Conservation (phyloP, 2,797 vertebrate genomes). For the Streptopelia turtur region DNA sequence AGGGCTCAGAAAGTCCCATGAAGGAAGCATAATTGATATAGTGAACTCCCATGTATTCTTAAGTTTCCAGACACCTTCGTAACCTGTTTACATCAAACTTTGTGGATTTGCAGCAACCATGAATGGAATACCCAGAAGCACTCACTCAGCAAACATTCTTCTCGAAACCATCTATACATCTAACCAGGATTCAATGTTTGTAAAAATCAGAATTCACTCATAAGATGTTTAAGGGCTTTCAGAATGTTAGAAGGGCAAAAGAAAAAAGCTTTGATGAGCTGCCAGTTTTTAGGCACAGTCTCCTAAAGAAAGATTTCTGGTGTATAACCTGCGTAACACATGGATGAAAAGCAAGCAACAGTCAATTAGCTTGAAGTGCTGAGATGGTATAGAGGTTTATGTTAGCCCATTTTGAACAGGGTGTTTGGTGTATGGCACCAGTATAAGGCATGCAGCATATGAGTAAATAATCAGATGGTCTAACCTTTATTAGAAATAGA, state of each 20-base stretch:
- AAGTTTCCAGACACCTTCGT: neutral
- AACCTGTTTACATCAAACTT: neutral
- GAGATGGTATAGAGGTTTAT: neutral
- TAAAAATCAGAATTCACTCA: neutral
- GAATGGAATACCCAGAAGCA: neutral
- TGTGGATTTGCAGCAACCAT: neutral
- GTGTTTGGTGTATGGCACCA: neutral
- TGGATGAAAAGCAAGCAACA: neutral
- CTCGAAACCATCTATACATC: neutral
- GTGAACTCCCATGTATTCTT: neutral
- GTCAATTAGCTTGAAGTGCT: neutral
- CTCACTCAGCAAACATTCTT: neutral
- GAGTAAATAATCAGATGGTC: neutral
- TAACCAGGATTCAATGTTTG: slow-evolving; percentile 19
- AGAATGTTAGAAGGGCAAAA: neutral
- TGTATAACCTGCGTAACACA: neutral
- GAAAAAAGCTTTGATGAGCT: neutral
- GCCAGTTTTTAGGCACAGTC: neutral
- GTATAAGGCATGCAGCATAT: neutral
- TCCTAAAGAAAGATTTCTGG: neutral
- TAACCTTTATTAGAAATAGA: neutral
- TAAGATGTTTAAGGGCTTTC: neutral
- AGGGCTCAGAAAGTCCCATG: neutral
- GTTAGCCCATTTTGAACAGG: neutral
- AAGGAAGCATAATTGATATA: neutral